Conservation (phyloP, 2,888 invertebrate species). For the Patella pellucida region DNA sequence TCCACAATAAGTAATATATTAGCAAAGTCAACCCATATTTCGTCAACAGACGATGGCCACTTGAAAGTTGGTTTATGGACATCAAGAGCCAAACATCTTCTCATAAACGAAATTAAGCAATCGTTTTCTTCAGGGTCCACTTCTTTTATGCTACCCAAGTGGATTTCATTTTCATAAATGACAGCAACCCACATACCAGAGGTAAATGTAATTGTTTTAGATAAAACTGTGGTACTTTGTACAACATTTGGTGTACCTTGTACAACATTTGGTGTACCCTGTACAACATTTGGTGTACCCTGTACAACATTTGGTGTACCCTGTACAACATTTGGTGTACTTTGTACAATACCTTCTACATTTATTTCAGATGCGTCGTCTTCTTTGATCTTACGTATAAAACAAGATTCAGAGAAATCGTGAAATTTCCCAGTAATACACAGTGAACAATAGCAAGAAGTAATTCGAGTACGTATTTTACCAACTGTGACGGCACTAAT, state of each 20-base stretch:
- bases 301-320: background rate
- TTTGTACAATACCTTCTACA: too few relatives aligned
- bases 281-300: background rate
- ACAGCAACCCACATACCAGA: background rate
- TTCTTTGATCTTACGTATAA: background rate
- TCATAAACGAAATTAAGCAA: background rate
- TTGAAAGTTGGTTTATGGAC: background rate
- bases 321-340: background rate
- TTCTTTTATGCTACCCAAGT: background rate
- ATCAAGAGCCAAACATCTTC: background rate
- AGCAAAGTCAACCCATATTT: background rate
- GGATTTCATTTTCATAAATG: background rate
- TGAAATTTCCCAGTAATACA: slow-evolving; percentile 19
- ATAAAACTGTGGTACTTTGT: too few relatives aligned
- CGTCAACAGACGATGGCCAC: slow-evolving; percentile 4
- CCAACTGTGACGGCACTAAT: background rate
- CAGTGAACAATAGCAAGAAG: slow-evolving; percentile 30
- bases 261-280: too few relatives aligned
- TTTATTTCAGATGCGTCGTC: background rate
- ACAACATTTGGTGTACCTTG: too few relatives aligned
- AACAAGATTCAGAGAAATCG: slow-evolving; percentile 8
- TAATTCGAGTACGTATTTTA: slow-evolving; percentile 12
- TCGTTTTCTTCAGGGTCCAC: slow-evolving; percentile 2
- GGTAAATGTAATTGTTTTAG: too few relatives aligned
- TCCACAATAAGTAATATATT: background rate